A percentile compares a stretch with the other conserved stretches of the same genome.
These are phyloP conservation scores for Hestina assimilis DNA, from an alignment of 1,140 invertebrate species.

Conservation along the genomic window DNA sequence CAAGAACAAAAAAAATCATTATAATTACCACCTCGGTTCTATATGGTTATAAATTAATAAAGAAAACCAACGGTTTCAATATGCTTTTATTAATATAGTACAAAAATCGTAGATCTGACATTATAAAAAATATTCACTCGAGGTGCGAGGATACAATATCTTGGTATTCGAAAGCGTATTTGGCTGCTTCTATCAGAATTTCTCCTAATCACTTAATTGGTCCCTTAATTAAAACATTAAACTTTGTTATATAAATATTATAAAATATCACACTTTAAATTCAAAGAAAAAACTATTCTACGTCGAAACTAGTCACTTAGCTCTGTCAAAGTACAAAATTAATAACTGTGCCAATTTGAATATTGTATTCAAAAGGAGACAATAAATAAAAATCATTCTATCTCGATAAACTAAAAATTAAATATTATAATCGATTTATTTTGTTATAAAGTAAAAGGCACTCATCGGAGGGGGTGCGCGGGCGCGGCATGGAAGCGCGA, in stretches of 20 bases:
- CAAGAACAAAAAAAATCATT: conserved; percentile 39
- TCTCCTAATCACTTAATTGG: conserved; percentile 76
- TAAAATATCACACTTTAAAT: conserved; percentile 78
- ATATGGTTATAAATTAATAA: conserved; percentile 48
- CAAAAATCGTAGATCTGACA: conserved; percentile 41
- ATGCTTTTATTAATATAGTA: conserved; percentile 45
- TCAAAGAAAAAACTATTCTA: conserved; percentile 73
- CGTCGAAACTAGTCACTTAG: conserved; percentile 71
- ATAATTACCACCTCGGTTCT: conserved; percentile 50
- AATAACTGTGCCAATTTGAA: conserved; percentile 76
- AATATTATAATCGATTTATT: conserved; percentile 75
- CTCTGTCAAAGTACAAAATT: conserved; percentile 73
- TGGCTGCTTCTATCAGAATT: conserved; percentile 65
- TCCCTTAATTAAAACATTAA: conserved; percentile 77
- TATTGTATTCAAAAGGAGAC: conserved; percentile 71
- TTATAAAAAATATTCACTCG: conserved; percentile 60
- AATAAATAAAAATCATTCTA: conserved; percentile 77
- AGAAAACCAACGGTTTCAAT: conserved; percentile 49
- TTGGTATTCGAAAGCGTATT: conserved; percentile 56
- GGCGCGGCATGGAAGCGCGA: conserved; percentile 56
- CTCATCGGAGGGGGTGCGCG: conserved; percentile 46
- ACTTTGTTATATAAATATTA: conserved; percentile 78
- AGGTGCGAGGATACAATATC: conserved; percentile 52
- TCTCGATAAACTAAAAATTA: conserved; percentile 75
- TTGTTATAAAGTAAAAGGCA: conserved; percentile 72